Percentiles rank a stretch among this genome's conserved stretches.
Conservation (phyloP, 2,113 vertebrate species). For the Chauna torquata region DNA sequence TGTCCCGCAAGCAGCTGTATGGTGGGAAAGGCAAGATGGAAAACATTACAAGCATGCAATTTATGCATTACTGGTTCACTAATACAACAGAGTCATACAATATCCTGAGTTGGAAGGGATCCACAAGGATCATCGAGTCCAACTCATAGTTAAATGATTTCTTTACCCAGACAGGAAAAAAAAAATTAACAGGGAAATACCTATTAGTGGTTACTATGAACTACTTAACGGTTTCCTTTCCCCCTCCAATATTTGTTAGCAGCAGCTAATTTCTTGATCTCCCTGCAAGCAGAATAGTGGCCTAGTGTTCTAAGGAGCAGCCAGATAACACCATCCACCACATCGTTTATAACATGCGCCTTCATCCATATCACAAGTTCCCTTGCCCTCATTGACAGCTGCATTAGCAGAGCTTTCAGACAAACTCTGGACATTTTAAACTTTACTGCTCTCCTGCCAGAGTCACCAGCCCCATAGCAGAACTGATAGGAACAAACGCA, state of each 20-base stretch:
- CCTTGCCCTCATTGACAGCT: rapidly evolving
- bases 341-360: neutral
- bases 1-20: constrained; percentile 88
- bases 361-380: neutral
- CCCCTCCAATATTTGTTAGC: neutral
- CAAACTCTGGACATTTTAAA: neutral
- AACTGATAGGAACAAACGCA: rapidly evolving
- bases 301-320: neutral
- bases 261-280: neutral
- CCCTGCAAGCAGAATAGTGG: neutral
- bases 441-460: neutral
- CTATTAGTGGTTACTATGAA: neutral
- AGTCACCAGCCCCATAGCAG: neutral
- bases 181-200: neutral
- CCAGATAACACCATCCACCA: neutral
- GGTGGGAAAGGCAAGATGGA: neutral
- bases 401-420: neutral
- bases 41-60: neutral
- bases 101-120: too few relatives aligned
- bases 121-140: too few relatives aligned
- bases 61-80: neutral
- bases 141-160: neutral
- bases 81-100: too few relatives aligned
- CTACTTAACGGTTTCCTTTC: neutral
- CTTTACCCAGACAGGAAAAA: neutral